Conservation (phyloP, 2,888 invertebrate species). For the Rhagonycha lutea region DNA sequence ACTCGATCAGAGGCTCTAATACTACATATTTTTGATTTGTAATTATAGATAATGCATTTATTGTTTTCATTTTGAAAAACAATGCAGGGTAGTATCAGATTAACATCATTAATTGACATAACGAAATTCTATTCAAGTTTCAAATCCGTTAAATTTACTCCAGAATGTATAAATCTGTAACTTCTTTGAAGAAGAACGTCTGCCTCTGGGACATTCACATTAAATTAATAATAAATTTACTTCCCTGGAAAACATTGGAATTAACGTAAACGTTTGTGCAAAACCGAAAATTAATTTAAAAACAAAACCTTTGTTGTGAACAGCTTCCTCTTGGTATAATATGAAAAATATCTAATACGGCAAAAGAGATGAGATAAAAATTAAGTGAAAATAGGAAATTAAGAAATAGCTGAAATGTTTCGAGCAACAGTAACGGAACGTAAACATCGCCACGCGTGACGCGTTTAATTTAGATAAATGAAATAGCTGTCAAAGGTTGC, state of each 20-base stretch:
- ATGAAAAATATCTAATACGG: not conserved
- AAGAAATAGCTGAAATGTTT: constrained; percentile 28
- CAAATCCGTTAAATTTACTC: no score
- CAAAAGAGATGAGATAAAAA: not conserved
- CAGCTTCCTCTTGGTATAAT: not conserved
- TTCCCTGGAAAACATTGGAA: not conserved
- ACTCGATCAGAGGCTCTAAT: constrained; percentile 19
- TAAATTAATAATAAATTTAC: not conserved
- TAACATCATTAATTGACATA: no score
- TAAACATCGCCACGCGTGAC: constrained; percentile 30
- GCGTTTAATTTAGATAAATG: constrained; percentile 33
- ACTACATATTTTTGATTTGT: constrained; percentile 3
- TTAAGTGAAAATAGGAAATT: not conserved
- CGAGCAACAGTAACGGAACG: constrained; percentile 25
- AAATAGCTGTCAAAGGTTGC: constrained; percentile 32
- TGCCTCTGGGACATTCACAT: no score
- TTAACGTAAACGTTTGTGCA: not conserved
- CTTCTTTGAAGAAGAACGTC: no score
- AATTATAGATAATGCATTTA: not conserved
- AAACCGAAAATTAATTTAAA: not conserved
- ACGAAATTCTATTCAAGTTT: no score
- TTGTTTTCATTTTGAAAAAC: no score
- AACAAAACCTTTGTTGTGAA: not conserved
- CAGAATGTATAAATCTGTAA: no score
- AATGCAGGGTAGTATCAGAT: no score